Evolutionary conservation across 2,888 invertebrate genomes (phyloP), one percentile per base, ranked within the genome.

Genomic region (Amblyjoppa fuscipennis): DNA sequence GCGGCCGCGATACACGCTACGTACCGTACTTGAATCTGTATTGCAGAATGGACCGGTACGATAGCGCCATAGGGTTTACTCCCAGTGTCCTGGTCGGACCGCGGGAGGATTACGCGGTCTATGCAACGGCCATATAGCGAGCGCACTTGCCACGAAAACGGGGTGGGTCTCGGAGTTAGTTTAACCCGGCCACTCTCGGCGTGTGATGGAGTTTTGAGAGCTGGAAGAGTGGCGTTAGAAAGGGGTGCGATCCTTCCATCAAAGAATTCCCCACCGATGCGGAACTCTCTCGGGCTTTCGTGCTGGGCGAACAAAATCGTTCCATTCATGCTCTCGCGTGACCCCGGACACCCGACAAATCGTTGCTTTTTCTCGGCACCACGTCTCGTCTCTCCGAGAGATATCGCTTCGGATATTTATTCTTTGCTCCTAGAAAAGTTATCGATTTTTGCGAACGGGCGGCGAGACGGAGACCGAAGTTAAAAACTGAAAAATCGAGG

Each of bases 191-290:
- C 49, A 74, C 61, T 31, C 74, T 76, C 78, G 83, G 85, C 88
- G 87, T 89, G 90, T 91, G 91, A 92, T 91, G 91, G 90, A 91
- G 90, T 92, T 92, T 88, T 83, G 87, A 88, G 90, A 84, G 89
- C 89, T 90, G 88, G 88, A 89, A 92, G 91, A 89, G 71, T 56
- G 41, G 68, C 66, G 38, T 66, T 76, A 66, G 38, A 34, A 76
- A 76, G 76, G 51, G 25, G 34, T 76, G 59, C 59, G 59, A 59
- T 59, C 61, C 49, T 34, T 64, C n/a, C 38, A n/a, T 25, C 68
- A 20, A 68, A 68, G 41, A 59, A 59, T 28, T 59, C 28, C 28
- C 25, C 59, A 13, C 9, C 59, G 41, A 41, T 59, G 41, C 41
- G 45, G 41, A 41, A 61, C 61, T 45, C 59, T 74, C 59, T 74